A percentile compares a stretch with the other conserved stretches of the same genome.
Conservation (phyloP, 2,888 invertebrate species). For the Ditylenchus weischeri region DNA sequence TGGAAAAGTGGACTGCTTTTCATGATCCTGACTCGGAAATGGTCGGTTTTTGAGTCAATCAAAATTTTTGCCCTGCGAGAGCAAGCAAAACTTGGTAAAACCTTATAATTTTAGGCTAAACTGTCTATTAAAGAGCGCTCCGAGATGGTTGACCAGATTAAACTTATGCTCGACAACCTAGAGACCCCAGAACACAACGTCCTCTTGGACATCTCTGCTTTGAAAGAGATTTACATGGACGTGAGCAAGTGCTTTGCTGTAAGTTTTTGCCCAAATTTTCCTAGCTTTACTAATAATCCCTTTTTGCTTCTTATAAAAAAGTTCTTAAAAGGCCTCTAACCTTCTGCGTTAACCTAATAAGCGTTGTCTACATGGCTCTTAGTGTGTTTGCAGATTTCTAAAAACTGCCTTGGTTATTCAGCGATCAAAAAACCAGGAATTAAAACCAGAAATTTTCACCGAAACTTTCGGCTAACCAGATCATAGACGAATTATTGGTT, state of each 20-base stretch:
- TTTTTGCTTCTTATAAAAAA: not conserved
- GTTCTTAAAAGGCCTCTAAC: not conserved
- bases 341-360: too few relatives aligned
- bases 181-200: constrained; percentile 18
- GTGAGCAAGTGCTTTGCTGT: constrained; percentile 8
- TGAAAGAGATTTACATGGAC: constrained; percentile 8
- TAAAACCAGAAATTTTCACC: too few relatives aligned
- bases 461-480: too few relatives aligned
- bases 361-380: too few relatives aligned
- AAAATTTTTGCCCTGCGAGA: too few relatives aligned
- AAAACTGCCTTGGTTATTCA: too few relatives aligned
- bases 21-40: constrained; percentile 23
- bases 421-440: too few relatives aligned
- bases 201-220: not conserved
- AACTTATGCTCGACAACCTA: constrained; percentile 18
- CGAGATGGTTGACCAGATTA: constrained; percentile 27
- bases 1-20: constrained; percentile 20
- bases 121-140: constrained; percentile 21
- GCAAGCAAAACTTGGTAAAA: too few relatives aligned
- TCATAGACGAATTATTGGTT: too few relatives aligned
- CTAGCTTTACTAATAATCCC: too few relatives aligned
- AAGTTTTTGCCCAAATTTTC: not conserved
- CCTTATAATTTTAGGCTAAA: constrained; percentile 9
- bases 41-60: constrained; percentile 6
- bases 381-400: too few relatives aligned